Base-by-base conservation (phyloP, 2,113 vertebrate genomes). In the Indicator maculatus region DNA sequence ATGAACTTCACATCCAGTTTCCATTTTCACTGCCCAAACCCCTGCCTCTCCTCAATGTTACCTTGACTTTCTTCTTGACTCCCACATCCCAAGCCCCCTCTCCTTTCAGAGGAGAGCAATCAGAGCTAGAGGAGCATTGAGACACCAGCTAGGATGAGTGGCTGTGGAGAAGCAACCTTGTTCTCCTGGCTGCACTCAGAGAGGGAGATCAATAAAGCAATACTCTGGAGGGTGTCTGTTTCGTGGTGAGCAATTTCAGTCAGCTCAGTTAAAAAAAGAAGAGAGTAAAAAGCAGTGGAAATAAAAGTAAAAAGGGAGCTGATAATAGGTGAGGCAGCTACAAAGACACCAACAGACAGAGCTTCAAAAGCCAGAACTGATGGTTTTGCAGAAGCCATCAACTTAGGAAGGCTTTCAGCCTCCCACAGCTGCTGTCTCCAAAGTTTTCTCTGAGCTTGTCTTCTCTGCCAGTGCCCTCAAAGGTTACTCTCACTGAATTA, bases 111-210 rank as follows among this genome's bases (percentile, higher is more conserved):
- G 33, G 0, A 1, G 71, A 41, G 59, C 59, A 52, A 39, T 5
- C 47, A 6, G 30, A 24, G 65, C 24, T 77, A 16, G 82, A 65
- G 61, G 20, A 56, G 70, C 44, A 78, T 56, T 18, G 58, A 64
- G 66, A 21, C 47, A 65, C n/a, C 6, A 0, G 38, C 69, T n/a
- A 17, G 16, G 17, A 36, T 0, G 0, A 73, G 50, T 5, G 52
- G 41, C 65, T 59, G 38, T 41, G 30, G 70, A 56, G 63, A 79
- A 87, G 72, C 52, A 41, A 60, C 53, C 38, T 36, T 33, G 76
- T 89, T 83, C 80, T 89, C 33, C 72, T 52, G 4, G 47, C 45
- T 12, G 39, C 50, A 58, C 76, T 91, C 21, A 1, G 16, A 47
- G 61, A 12, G 38, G 7, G 8, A 18, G 90, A 92, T 93, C 92